Base-by-base conservation (phyloP, 2,888 invertebrate genomes). In the Hemaris fuciformis region DNA sequence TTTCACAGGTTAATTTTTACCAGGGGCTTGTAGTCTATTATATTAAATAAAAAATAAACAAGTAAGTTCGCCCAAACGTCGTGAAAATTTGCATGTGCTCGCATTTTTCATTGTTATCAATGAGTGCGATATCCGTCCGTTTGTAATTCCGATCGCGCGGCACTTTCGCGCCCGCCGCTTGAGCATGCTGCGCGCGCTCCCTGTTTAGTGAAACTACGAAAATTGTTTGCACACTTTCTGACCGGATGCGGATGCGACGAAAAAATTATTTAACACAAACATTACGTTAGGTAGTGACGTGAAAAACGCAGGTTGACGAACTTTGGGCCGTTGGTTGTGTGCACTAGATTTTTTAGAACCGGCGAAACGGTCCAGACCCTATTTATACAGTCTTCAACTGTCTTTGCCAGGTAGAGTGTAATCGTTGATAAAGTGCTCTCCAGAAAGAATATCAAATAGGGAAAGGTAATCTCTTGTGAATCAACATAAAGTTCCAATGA, bases 141-240 rank as follows among this genome's bases (percentile, higher is more conserved):
- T 85, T 76, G 67, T 60, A 66, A 88, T 86, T 76, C 87, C 31
- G 57, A 48, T 62, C 85, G 75, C 82, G 78, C 69, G 66, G 71
- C 74, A 83, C 88, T 88, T 88, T 88, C 88, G 78, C 83, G 78
- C 59, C 53, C 72, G 66, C 68, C 74, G 70, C 69, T 80, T 82
- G 77, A 71, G 78, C 76, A 87, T 88, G 87, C 89, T 75, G 67
- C 79, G 81, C 77, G 80, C 77, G 71, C 76, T 76, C 78, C 77
- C 81, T 82, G 79, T 79, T 76, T 77, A 77, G 89, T 86, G 89
- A 89, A 89, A 88, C 81, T 66, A 75, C 73, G 79, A 76, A 76
- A 74, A 74, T 65, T 75, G 74, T 83, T 84, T 83, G 81, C 81
- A 71, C 79, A 85, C 91, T 91, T 90, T 91, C 91, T 79, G 87